Base-by-base conservation (phyloP, 2,113 vertebrate genomes). In the Colossoma macropomum region DNA sequence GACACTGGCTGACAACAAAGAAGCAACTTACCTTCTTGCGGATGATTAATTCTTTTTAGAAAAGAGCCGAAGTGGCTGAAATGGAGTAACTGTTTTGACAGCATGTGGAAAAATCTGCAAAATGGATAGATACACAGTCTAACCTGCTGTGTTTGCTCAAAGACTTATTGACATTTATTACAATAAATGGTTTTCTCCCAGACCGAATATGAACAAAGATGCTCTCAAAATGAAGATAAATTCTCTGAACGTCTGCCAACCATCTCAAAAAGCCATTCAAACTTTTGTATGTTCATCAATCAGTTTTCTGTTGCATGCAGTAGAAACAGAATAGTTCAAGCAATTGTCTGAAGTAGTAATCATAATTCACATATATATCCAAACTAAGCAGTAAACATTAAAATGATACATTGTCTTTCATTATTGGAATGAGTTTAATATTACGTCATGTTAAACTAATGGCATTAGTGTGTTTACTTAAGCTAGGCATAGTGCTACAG, bases 141-240 rank as follows among this genome's bases (percentile, higher is more conserved):
- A 85, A 88, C 86, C 75, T 90, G 87, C 85, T 62, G 27, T 45
- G 80, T 83, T 62, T 27, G 74, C 77, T 77, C 75, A 56, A 60
- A 69, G 73, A 74, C 68, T 62, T 75, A 25, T 83, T 90, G 89
- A 89, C 85, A 69, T 88, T 91, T 90, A 87, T 90, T 88, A 86
- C 84, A 87, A 87, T 88, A 87, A 86, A 83, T 84, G 91, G 84
- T 81, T 90, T 86, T 90, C 88, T 85, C 75, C 68, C 87, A 89
- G 89, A 78, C 79, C 4, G n/a, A 89, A 86, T 62, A 83, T 85
- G 89, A 92, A 91, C 90, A 92, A 82, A 83, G 87, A 84, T 85
- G 89, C 83, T 52, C 65, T 80, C 85, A 11, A 91, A 85, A 89
- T 81, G 82, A 92, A 92, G 90, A 92, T 84, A 90, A 92, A 92